phyloP scores from a whole-genome alignment of 2,113 vertebrate genomes.

The Zapus hudsonius region DNA sequence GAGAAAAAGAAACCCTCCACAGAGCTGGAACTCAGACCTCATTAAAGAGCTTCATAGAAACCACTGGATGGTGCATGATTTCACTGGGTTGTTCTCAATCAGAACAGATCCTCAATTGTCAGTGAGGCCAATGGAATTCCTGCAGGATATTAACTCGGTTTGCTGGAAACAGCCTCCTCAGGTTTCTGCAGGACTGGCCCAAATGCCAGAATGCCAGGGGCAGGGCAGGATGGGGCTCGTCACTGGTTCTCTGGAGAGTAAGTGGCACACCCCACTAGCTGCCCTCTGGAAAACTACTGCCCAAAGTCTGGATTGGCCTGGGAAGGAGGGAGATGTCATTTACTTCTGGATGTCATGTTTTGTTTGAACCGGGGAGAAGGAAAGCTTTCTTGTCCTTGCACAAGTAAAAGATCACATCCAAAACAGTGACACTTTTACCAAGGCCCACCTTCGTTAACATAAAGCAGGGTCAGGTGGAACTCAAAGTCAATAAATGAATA shows the following conservation, averaged over 20 bases:
- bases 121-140: neutral
- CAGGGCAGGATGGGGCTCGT: neutral
- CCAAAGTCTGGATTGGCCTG: neutral
- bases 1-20: neutral
- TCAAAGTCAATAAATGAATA: neutral
- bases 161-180: neutral
- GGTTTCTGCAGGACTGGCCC: too few relatives aligned
- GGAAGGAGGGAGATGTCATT: neutral
- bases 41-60: neutral
- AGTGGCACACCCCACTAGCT: neutral
- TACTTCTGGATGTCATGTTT: neutral
- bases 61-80: neutral
- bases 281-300: neutral
- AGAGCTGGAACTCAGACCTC: neutral
- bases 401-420: neutral
- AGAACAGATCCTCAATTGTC: neutral
- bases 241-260: slow-evolving; percentile 2
- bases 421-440: neutral
- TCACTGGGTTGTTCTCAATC: neutral
- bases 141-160: neutral
- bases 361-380: neutral
- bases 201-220: neutral
- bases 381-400: neutral
- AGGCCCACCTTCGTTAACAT: neutral
- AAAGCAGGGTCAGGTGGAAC: neutral